Conservation (phyloP, 2,888 invertebrate species). For the Limnephilus auricula region DNA sequence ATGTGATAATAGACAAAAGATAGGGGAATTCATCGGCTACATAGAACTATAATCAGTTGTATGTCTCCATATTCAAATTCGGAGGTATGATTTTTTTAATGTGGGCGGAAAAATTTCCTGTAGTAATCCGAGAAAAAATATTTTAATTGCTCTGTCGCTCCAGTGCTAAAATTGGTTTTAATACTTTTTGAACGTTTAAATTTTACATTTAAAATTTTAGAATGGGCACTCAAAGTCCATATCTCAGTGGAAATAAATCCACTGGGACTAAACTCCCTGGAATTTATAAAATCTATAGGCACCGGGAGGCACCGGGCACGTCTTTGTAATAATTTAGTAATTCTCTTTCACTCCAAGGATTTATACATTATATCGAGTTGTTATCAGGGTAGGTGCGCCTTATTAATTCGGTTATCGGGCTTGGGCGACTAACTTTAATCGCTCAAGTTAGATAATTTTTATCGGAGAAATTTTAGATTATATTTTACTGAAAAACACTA, state of each 20-base stretch:
- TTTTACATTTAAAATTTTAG: neutral
- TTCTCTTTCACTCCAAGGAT: conserved; percentile 38
- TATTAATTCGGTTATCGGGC: conserved; percentile 31
- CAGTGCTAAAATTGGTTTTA: too few relatives aligned
- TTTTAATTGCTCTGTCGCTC: too few relatives aligned
- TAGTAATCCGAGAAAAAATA: too few relatives aligned
- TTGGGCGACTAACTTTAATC: neutral
- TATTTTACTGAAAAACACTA: neutral
- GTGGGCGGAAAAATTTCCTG: too few relatives aligned
- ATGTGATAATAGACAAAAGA: too few relatives aligned
- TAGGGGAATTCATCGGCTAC: too few relatives aligned
- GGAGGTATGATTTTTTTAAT: too few relatives aligned
- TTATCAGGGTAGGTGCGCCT: conserved; percentile 35
- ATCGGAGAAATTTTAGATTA: neutral
- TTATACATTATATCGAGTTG: conserved; percentile 45
- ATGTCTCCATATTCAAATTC: too few relatives aligned
- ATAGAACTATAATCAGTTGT: too few relatives aligned
- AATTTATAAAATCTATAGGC: conserved; percentile 40
- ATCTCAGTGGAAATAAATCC: neutral
- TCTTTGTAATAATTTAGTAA: conserved; percentile 48
- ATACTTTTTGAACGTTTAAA: neutral
- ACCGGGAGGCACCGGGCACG: conserved; percentile 38
- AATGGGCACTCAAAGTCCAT: neutral
- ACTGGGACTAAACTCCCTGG: conserved; percentile 17
- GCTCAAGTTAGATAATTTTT: neutral